phyloP scores from a whole-genome alignment of 2,797 vertebrate genomes.

The Chelon labrosus region DNA sequence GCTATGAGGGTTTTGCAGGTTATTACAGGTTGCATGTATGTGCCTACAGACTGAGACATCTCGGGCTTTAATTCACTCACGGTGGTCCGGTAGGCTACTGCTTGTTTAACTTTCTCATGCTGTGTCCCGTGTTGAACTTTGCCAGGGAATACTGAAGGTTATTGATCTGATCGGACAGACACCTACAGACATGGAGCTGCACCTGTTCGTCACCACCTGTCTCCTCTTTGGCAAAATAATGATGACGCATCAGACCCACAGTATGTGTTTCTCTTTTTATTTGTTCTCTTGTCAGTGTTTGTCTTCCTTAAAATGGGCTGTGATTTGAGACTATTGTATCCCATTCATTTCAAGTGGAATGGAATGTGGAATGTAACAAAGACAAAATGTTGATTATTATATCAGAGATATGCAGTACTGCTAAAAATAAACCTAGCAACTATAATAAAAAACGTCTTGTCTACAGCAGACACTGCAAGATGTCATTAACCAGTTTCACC shows the following conservation, averaged over 20 bases:
- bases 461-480: no score
- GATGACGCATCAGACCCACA: slow-evolving; percentile 74
- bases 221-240: slow-evolving; percentile 70
- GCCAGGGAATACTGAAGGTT: slow-evolving; percentile 49
- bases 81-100: background rate
- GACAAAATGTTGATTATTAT: no score
- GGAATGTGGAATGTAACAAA: no score
- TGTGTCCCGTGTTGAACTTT: slow-evolving; percentile 68
- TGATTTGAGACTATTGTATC: background rate
- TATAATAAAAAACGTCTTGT: no score
- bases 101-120: slow-evolving; percentile 35
- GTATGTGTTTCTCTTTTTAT: slow-evolving; percentile 49
- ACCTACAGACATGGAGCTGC: slow-evolving; percentile 73
- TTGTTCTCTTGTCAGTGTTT: no score
- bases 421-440: background rate
- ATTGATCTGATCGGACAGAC: slow-evolving; percentile 41
- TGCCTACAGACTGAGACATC: background rate
- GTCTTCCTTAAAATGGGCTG: background rate
- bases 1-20: background rate
- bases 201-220: slow-evolving; percentile 63
- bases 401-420: no score
- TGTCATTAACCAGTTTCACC: no score
- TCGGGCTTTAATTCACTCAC: background rate
- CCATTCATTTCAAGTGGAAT: no score
- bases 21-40: background rate